Evolutionary conservation across 2,888 invertebrate genomes (phyloP).

Genomic region (Leucophenga montana): DNA sequence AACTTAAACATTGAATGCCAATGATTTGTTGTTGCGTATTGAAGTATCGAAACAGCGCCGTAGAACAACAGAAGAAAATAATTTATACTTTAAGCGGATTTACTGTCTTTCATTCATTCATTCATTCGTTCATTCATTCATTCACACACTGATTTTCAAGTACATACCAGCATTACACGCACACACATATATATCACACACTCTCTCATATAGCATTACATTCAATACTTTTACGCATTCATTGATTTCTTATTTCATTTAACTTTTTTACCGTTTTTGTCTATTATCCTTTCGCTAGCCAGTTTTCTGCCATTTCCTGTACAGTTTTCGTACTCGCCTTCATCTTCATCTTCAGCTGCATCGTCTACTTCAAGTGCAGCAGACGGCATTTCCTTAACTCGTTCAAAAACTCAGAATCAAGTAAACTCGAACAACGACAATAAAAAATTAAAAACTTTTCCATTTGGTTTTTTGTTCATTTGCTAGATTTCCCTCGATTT

Average conservation of each 20-base stretch:
- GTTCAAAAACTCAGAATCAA: not conserved
- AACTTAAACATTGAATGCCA: not conserved
- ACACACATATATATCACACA: too few relatives aligned
- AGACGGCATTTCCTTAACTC: constrained; percentile 49
- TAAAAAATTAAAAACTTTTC: constrained; percentile 59
- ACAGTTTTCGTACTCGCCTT: not conserved
- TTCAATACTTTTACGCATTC: constrained; percentile 18
- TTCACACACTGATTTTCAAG: not conserved
- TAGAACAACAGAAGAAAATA: constrained; percentile 51
- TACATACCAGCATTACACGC: too few relatives aligned
- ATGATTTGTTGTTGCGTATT: not conserved
- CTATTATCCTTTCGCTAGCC: constrained; percentile 51
- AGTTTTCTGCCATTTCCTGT: constrained; percentile 44
- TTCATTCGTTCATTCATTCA: constrained; percentile 2
- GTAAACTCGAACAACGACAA: not conserved
- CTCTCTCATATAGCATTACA: not conserved
- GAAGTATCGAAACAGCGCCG: too few relatives aligned
- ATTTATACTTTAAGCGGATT: constrained; percentile 71
- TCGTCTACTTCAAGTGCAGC: constrained; percentile 50
- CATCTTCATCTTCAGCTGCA: too few relatives aligned
- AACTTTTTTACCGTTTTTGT: constrained; percentile 48
- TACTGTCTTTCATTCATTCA: constrained; percentile 42
- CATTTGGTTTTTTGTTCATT: constrained; percentile 34
- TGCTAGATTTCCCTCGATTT: constrained; percentile 16
- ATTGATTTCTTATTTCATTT: constrained; percentile 62